These are phyloP conservation scores for Liodrosophila aerea DNA, from an alignment of 2,888 invertebrate species.

Conservation along the genomic window DNA sequence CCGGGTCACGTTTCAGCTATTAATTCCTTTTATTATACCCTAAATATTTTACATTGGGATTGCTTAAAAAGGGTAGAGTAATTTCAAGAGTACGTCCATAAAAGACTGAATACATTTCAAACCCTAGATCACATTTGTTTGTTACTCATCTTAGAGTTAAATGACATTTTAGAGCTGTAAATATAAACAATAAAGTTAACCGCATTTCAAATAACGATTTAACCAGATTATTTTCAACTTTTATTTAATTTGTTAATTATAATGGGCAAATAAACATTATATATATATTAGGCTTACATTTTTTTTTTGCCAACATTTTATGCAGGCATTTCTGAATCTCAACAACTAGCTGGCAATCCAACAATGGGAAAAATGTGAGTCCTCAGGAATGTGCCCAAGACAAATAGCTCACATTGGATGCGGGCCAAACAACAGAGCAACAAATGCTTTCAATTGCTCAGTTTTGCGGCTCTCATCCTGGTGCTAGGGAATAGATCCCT, in stretches of 20 bases:
- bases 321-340: not conserved
- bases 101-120: not conserved
- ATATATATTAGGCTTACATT: no score
- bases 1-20: conserved; percentile 75
- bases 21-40: conserved; percentile 66
- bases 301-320: no score
- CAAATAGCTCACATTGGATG: conserved; percentile 43
- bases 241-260: no score
- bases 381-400: conserved; percentile 44
- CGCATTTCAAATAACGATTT: no score
- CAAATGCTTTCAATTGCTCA: not conserved
- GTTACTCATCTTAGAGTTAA: no score
- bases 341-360: no score
- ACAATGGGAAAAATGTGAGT: conserved; percentile 10
- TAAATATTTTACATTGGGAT: not conserved
- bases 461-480: not conserved
- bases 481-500: not conserved
- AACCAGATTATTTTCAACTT: no score
- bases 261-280: no score
- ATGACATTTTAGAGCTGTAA: no score
- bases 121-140: no score
- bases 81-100: not conserved
- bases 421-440: conserved; percentile 36
- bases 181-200: no score
- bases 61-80: not conserved